Evolutionary conservation across 2,797 vertebrate genomes (phyloP).

Genomic region (Protonibea diacanthus): DNA sequence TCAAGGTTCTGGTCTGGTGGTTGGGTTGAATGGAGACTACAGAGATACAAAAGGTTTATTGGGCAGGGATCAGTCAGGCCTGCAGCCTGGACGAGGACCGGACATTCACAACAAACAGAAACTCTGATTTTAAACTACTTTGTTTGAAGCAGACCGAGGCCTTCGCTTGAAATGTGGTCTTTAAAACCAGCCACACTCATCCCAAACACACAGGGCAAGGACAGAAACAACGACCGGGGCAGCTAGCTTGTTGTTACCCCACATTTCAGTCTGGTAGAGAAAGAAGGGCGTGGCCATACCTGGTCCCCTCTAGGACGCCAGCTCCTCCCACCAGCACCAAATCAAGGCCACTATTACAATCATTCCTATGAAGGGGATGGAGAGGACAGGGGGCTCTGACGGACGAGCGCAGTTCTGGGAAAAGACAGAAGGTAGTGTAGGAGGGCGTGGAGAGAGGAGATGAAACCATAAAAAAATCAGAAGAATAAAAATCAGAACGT

Average conservation of each 20-base stretch:
- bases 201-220: not conserved
- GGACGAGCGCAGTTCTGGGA: conserved; percentile 87
- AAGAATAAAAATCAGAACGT: conserved; percentile 49
- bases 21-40: not conserved
- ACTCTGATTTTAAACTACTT: not conserved
- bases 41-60: not conserved
- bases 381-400: conserved; percentile 90
- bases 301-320: conserved; percentile 90
- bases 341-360: conserved; percentile 92
- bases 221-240: not conserved
- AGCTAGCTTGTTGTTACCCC: not conserved
- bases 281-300: conserved; percentile 88
- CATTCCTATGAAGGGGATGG: conserved; percentile 93
- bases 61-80: no score
- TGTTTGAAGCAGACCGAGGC: not conserved
- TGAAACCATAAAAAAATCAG: conserved; percentile 61
- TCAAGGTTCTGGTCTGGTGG: not conserved
- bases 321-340: conserved; percentile 96
- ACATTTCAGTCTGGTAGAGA: conserved; percentile 52
- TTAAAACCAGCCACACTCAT: no score
- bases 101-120: not conserved
- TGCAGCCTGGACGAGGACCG: no score
- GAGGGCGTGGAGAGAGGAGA: conserved; percentile 50
- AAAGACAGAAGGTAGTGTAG: conserved; percentile 72
- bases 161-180: not conserved